Evolutionary conservation across 2,888 invertebrate genomes (phyloP).

Genomic region (Pandemis corylana): DNA sequence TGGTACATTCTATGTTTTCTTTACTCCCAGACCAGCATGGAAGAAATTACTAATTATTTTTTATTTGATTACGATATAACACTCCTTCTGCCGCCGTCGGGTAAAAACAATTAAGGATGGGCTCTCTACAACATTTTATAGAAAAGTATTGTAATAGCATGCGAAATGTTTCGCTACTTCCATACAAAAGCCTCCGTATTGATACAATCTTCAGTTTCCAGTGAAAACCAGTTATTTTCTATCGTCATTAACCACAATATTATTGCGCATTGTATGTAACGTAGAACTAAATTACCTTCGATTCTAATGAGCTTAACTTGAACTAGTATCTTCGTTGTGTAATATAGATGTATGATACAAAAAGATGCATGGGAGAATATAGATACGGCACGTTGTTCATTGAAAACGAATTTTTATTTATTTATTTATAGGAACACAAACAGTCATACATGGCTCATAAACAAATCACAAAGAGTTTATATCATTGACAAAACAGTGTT

Average conservation of each 20-base stretch:
- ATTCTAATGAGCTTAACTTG: not conserved
- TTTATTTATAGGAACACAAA: too few relatives aligned
- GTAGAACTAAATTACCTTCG: not conserved
- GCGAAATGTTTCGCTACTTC: not conserved
- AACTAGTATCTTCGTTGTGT: not conserved
- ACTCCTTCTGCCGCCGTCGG: too few relatives aligned
- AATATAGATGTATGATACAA: not conserved
- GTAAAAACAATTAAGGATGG: too few relatives aligned
- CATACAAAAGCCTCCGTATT: slow-evolving; percentile 11
- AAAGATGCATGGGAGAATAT: not conserved
- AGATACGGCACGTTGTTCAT: not conserved
- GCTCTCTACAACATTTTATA: too few relatives aligned
- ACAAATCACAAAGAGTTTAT: too few relatives aligned
- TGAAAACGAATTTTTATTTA: not conserved
- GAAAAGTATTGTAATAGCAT: not conserved
- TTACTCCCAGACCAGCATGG: too few relatives aligned
- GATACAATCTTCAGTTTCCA: not conserved
- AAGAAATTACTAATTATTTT: too few relatives aligned
- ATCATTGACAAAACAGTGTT: too few relatives aligned
- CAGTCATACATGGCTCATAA: too few relatives aligned
- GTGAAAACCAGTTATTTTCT: not conserved
- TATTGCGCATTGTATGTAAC: not conserved
- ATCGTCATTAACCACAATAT: not conserved
- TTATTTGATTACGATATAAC: too few relatives aligned
- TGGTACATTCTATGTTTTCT: too few relatives aligned